These are phyloP conservation scores for Sinopyrophorus schimmeli DNA, from an alignment of 2,888 invertebrate species.

Conservation along the genomic window DNA sequence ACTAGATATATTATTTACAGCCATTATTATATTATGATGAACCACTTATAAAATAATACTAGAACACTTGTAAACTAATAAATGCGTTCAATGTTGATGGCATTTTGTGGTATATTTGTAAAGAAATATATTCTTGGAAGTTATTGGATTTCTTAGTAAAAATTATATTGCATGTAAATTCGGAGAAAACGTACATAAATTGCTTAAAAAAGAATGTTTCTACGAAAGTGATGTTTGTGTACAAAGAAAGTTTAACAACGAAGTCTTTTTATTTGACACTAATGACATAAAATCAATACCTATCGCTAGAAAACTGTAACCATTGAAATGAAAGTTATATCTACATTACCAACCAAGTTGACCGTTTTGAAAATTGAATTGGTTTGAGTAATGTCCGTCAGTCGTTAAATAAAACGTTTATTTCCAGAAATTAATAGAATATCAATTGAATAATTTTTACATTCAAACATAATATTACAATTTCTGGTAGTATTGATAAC, in stretches of 20 bases:
- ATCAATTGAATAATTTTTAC: too few relatives aligned
- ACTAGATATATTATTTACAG: slow-evolving; percentile 51
- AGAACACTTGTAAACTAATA: slow-evolving; percentile 10
- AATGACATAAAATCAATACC: slow-evolving; percentile 22
- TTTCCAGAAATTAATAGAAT: too few relatives aligned
- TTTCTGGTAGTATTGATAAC: too few relatives aligned
- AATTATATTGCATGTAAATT: slow-evolving; percentile 1
- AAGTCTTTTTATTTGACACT: slow-evolving; percentile 10
- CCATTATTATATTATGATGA: slow-evolving; percentile 5
- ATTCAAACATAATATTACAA: too few relatives aligned
- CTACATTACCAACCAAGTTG: too few relatives aligned
- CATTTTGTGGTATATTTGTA: slow-evolving; percentile 13
- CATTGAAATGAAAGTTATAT: too few relatives aligned
- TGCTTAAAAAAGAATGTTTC: slow-evolving; percentile 9
- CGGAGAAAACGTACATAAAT: slow-evolving; percentile 9
- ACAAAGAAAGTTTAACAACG: slow-evolving; percentile 21
- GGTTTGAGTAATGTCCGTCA: too few relatives aligned
- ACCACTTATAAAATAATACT: slow-evolving; percentile 12
- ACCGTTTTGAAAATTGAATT: too few relatives aligned
- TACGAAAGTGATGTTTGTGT: slow-evolving; percentile 22
- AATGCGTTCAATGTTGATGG: slow-evolving; percentile 5
- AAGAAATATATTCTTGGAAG: slow-evolving; percentile 5
- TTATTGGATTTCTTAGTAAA: slow-evolving; percentile 1
- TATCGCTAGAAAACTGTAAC: too few relatives aligned
- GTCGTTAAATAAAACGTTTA: too few relatives aligned